Evolutionary conservation across 2,888 invertebrate genomes (phyloP).

Genomic region (Apodemia hepburni): DNA sequence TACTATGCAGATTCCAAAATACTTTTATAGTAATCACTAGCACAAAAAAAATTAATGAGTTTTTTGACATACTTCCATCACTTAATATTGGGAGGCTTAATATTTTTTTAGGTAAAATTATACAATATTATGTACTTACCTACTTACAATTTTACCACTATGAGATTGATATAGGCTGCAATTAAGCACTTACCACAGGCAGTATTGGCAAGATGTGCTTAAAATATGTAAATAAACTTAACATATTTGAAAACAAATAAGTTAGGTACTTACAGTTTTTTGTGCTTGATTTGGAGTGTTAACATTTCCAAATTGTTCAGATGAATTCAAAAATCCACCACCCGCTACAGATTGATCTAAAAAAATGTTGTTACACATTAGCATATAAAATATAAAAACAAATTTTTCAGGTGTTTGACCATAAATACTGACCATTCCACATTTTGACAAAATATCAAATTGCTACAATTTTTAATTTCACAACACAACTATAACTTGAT

Average conservation of each 20-base stretch:
- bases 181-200: too few relatives aligned
- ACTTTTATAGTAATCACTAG: too few relatives aligned
- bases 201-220: too few relatives aligned
- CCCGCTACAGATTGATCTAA: conserved; percentile 69
- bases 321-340: conserved; percentile 71
- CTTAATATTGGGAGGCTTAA: not conserved
- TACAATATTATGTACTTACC: too few relatives aligned
- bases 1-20: too few relatives aligned
- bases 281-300: conserved; percentile 67
- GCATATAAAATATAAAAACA: not conserved
- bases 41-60: too few relatives aligned
- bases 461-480: not conserved
- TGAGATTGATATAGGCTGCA: too few relatives aligned
- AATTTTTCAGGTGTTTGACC: not conserved
- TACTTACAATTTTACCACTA: too few relatives aligned
- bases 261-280: conserved; percentile 50
- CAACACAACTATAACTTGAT: not conserved
- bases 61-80: too few relatives aligned
- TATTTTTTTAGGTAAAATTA: conserved; percentile 1
- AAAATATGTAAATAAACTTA: too few relatives aligned
- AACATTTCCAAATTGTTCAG: conserved; percentile 67
- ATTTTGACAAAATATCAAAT: conserved; percentile 4
- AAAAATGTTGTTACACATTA: conserved; percentile 27
- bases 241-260: too few relatives aligned
- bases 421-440: conserved; percentile 34